Percentiles rank a stretch among this genome's conserved stretches.
Evolutionary conservation across 2,113 vertebrate genomes (phyloP).

Genomic region (Perca schrenkii): DNA sequence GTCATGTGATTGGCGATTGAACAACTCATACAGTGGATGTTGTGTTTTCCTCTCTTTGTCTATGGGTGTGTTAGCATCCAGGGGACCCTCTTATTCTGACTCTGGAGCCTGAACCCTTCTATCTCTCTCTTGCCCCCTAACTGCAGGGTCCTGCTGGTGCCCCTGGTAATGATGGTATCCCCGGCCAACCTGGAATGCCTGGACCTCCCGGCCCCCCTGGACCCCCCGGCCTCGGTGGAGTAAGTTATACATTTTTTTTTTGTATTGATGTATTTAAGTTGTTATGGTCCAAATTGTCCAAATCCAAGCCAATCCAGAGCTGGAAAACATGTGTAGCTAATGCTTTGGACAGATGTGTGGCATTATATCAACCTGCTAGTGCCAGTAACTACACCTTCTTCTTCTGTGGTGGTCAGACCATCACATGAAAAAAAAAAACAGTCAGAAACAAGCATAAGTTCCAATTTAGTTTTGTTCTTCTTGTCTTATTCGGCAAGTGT

Average conservation of each 20-base stretch:
- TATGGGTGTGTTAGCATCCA: background rate
- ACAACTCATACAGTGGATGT: background rate
- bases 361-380: background rate
- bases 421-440: background rate
- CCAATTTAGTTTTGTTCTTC: background rate
- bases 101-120: conserved; percentile 20
- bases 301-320: background rate
- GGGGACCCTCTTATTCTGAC: background rate
- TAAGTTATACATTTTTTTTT: conserved; percentile 82
- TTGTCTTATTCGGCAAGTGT: background rate
- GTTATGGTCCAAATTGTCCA: background rate
- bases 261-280: background rate
- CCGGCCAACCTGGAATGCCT: conserved; percentile 89
- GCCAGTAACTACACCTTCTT: background rate
- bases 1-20: background rate
- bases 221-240: conserved; percentile 94
- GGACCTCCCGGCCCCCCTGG: conserved; percentile 93
- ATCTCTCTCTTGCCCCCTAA: background rate
- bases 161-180: conserved; percentile 92
- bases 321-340: background rate
- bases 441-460: background rate
- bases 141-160: conserved; percentile 88
- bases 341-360: background rate
- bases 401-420: background rate
- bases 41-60: background rate